A percentile compares a stretch with the other conserved stretches of the same genome.
phyloP scores from a whole-genome alignment of 2,888 invertebrate genomes.

The Hipparchia sbordonii region DNA sequence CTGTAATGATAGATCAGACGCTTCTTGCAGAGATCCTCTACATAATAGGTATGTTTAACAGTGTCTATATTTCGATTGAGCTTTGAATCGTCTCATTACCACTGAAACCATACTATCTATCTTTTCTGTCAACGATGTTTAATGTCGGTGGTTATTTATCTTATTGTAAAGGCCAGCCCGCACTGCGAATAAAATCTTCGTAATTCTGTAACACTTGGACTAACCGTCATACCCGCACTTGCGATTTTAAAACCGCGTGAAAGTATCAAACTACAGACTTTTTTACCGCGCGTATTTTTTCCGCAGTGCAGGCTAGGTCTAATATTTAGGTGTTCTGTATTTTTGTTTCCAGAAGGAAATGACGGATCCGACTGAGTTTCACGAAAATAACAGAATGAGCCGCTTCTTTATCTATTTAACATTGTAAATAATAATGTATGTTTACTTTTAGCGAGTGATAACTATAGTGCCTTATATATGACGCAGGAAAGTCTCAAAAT shows the following conservation, averaged over 20 bases:
- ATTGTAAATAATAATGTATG: conserved; percentile 31
- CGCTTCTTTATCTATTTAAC: not conserved
- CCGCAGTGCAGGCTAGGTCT: not conserved
- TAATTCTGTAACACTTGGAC: too few species aligned
- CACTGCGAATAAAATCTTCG: too few species aligned
- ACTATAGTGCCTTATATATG: conserved; percentile 34
- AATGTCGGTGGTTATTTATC: not conserved
- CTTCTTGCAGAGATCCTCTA: too few species aligned
- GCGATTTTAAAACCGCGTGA: too few species aligned
- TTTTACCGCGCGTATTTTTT: too few species aligned
- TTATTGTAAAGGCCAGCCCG: too few species aligned
- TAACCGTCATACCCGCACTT: too few species aligned
- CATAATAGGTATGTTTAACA: too few species aligned
- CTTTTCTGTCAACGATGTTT: not conserved
- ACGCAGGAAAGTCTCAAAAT: conserved; percentile 26
- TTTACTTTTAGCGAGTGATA: conserved; percentile 26
- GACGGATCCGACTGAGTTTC: not conserved
- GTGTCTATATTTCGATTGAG: too few species aligned
- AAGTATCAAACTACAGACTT: too few species aligned
- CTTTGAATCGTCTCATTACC: not conserved
- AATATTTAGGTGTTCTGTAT: not conserved
- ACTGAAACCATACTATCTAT: not conserved
- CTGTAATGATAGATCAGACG: too few species aligned
- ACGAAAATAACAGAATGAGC: not conserved
- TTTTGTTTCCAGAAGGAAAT: not conserved